Evolutionary conservation across 2,888 invertebrate genomes (phyloP), one percentile per base, ranked within the genome.

Genomic region (Apamea monoglypha): DNA sequence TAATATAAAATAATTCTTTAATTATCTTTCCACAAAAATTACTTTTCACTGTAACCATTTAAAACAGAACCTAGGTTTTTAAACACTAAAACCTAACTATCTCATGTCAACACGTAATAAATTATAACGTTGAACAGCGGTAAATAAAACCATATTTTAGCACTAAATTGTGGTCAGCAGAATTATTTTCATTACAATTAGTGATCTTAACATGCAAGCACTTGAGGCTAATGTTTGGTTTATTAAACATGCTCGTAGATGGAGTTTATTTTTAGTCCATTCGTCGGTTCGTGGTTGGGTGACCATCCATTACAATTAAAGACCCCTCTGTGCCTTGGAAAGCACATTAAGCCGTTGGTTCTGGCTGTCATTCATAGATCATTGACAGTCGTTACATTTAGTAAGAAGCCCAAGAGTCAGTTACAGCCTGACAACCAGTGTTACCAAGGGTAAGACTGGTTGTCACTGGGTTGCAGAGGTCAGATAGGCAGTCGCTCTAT

Each of bases 201-300:
- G 78, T 82, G 70, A 80, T 87, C 76, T 79, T 69, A 67, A 66
- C 88, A 87, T 82, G 88, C 84, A 78, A 87, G 79, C 73, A 82
- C 68, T 76, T 70, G 40, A 74, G 40, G 70, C 66, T 69, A 84
- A 61, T 81, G 44, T 78, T 82, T 82, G 75, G 72, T 83, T 83
- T 47, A 67, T 84, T 81, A 76, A 84, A 83, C 64, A 73, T 75
- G 76, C 25, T n/a, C 3, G 12, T 44, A 69, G 72, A 75, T 66
- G 59, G 44, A 44, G 29, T 64, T 40, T 61, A 14, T 53, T 56
- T 40, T 68, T 18, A 5, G 36, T 56, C 2, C 1, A n/a, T 56
- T 56, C 10, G 25, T 70, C 2, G 25, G 32, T 63, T 63, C 29
- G 7, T 32, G 63, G 32, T 21, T 63, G 32, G 16, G 3, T 63